Base-by-base conservation (phyloP, 2,113 vertebrate species). In the Bagarius yarrelli region DNA sequence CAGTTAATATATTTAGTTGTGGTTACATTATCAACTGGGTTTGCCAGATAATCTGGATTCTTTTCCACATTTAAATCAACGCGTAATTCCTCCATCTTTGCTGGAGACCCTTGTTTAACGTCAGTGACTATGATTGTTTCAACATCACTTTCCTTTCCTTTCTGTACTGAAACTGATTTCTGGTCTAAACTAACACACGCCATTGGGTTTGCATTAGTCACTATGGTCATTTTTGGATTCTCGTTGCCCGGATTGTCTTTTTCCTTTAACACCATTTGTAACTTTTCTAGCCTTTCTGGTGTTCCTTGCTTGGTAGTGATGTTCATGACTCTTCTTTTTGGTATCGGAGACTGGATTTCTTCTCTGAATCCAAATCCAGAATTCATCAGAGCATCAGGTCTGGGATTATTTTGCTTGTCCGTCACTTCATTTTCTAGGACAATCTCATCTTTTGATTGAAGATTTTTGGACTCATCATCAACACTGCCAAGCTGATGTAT, bases 351-450 rank as follows among this genome's bases (percentile, higher is more conserved):
- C 30, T 36, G 57, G 56, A 72, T 44, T 52, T 52, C n/a, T 40
- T 79, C 69, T 61, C n/a, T 16, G 27, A 18, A 60, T 5, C 16
- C 70, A 74, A 27, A 56, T 50, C 72, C 55, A 57, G 72, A 79
- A 47, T 44, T 81, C 27, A 21, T 27, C 53, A 66, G 3, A 50
- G 78, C 11, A 32, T 47, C 27, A 12, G 70, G 4, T 8, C 18
- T 69, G 0, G 18, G n/a, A 44, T 47, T 21, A 32, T 44, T 32
- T 34, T 59, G 23, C 32, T 59, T 15, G 4, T 47, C 23, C 13
- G 34, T 23, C 15, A 21, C 25, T 66, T 67, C 52, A 6, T 8
- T 40, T 61, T 77, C 25, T 18, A 70, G 32, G 2, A 27, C 69
- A 30, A 34, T 44, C 66, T 64, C 67, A 21, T 18, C 67, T 8